Conservation (phyloP, 2,797 vertebrate genomes). For the Sebastes hubbsi region DNA sequence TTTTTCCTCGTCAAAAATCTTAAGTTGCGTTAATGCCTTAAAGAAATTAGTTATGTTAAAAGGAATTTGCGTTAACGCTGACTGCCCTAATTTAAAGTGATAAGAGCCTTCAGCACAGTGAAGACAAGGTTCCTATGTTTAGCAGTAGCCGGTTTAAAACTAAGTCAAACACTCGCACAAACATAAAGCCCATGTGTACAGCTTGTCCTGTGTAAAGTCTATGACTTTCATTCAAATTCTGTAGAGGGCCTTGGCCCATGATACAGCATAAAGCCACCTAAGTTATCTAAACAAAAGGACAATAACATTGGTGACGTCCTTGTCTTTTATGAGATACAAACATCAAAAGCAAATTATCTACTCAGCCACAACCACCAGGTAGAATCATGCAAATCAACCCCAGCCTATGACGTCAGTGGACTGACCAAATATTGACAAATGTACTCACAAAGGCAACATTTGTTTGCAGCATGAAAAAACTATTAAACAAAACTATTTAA, state of each 20-base stretch:
- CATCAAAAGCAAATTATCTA: constrained; percentile 27
- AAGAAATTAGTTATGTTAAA: no score
- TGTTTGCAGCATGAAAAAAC: not conserved
- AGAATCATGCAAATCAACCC: constrained; percentile 23
- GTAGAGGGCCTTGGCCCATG: not conserved
- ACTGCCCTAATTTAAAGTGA: not conserved
- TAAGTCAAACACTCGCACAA: constrained; percentile 14
- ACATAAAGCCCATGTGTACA: not conserved
- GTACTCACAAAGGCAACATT: not conserved
- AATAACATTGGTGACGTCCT: constrained; percentile 20
- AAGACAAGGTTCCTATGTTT: not conserved
- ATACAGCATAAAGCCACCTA: not conserved
- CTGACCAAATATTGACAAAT: constrained; percentile 28
- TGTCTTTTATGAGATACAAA: constrained; percentile 19
- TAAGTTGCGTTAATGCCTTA: no score
- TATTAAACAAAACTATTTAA: not conserved
- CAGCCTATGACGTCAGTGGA: not conserved
- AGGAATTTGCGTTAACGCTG: no score
- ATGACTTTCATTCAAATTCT: not conserved
- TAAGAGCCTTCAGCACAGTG: not conserved
- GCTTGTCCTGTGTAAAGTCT: not conserved
- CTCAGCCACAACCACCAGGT: not conserved
- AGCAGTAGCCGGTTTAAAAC: not conserved
- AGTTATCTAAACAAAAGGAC: constrained; percentile 30
- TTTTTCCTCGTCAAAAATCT: no score